Evolutionary conservation across 2,113 vertebrate genomes (phyloP), one percentile per base, ranked within the genome.

Genomic region (Nyctereutes procyonoides): DNA sequence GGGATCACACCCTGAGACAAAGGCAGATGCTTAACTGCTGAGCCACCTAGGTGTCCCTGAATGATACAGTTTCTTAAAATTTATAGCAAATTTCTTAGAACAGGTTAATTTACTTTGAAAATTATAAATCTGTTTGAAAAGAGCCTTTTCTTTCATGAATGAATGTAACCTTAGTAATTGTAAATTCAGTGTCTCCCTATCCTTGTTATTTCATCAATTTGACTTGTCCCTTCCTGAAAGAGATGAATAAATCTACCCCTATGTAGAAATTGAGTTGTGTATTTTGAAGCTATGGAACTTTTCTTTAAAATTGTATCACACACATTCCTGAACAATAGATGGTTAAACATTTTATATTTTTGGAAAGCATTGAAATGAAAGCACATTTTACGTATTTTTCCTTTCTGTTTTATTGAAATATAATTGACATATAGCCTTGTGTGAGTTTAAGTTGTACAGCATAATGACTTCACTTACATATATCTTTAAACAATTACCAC

Each of bases 321-420:
- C 30, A 28, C 10, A 88, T 73, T n/a, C 22, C 8, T 60, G 38
- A 62, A 56, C 11, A 48, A 73, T 60, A 14, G 9, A n/a, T 22
- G 15, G 30, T 53, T 35, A 53, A 62, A 32, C 30, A 48, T 69
- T 71, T 73, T 30, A 51, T 92, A 30, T 4, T 48, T 56, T 95
- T 73, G 24, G 43, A 86, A 58, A 69, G n/a, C 38, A 16, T 20
- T 3, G 1, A 60, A 51, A 32, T 11, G n/a, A n/a, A 63, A 67
- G 4, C 51, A 7, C 1, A 3, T 5, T 1, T 0, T 7, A 30
- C 19, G 38, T 48, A 11, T 62, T 26, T 58, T 73, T 38, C 15
- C 32, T 56, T 56, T 38, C 51, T 56, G 48, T 71, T 80, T n/a
- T 56, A 35, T 81, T 35, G 53, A 17, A 24, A 60, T 80, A 20